A percentile compares a stretch with the other conserved stretches of the same genome.
Conservation (phyloP, 2,113 vertebrate genomes). For the Ellobius talpinus region DNA sequence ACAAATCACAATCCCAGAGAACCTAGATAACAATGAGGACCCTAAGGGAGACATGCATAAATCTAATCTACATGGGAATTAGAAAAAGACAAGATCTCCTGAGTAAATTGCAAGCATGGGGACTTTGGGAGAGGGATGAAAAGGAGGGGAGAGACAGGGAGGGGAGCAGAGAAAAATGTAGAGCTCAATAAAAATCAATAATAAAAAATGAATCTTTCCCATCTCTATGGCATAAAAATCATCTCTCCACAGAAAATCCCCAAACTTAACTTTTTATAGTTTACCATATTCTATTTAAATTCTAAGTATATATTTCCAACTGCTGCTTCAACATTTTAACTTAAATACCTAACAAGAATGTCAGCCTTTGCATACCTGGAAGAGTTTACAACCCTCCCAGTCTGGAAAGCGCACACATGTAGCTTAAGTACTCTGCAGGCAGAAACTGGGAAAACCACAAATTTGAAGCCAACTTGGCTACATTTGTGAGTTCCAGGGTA, state of each 20-base stretch:
- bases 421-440: not conserved
- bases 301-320: not conserved
- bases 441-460: not conserved
- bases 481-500: not conserved
- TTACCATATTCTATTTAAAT: not conserved
- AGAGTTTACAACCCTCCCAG: not conserved
- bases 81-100: no score
- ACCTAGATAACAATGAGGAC: no score
- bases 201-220: not conserved
- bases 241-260: not conserved
- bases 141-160: no score
- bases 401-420: not conserved
- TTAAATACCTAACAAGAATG: constrained; percentile 21
- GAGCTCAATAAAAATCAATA: no score
- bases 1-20: no score
- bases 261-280: not conserved
- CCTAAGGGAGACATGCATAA: no score
- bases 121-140: no score
- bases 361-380: not conserved
- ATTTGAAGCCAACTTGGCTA: not conserved
- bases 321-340: not conserved
- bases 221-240: not conserved
- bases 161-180: no score
- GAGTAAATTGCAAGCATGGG: no score
- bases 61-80: no score